Evolutionary conservation across 1,140 invertebrate genomes (phyloP), one percentile per base, ranked within the genome.

Genomic region (Dysdera silvatica): DNA sequence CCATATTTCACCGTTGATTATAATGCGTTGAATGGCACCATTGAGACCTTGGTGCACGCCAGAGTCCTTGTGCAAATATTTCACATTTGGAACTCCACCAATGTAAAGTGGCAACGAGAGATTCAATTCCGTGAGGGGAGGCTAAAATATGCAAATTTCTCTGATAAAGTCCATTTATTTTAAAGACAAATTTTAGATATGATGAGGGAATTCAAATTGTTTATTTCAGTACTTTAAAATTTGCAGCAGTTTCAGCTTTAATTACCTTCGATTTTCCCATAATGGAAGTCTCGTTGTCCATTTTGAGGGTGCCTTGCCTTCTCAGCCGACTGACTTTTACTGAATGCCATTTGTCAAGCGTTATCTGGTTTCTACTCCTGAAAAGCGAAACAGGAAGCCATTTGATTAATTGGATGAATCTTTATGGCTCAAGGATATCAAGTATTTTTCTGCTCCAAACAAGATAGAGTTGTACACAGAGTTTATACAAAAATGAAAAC

Each of bases 11-110:
- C 87, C 87, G 75, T 93, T 93, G 43, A 92, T 81, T 70, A 87
- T 82, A 67, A 95, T 80, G 74, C 86, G 82, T 78, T 94, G 90
- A 65, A 95, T 82, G 6, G 87, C 87, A 52, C 91, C 90, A 71
- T 83, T 81, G 65, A 93, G 85, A 70, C 87, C 87, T 69, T 81
- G 83, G 58, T 80, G 80, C 48, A 86, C 81, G 18, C 84, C 84
- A 6, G 87, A 82, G 56, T 89, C 82, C 59, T 82, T 79, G 73
- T 87, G 86, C 23, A 88, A 78, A 71, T 85, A 82, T 65, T 82
- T 79, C 77, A 82, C 83, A 45, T 83, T 82, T 59, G 86, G 84
- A 54, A 88, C 81, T 16, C 89, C 90, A 69, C 91, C 91, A 63
- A 95, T 80, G 70, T 86, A 92, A n/a, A 94, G 78, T 20, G 87